These are phyloP conservation scores for Holotrichia oblita DNA, from an alignment of 1,140 invertebrate genomes.

Conservation along the genomic window DNA sequence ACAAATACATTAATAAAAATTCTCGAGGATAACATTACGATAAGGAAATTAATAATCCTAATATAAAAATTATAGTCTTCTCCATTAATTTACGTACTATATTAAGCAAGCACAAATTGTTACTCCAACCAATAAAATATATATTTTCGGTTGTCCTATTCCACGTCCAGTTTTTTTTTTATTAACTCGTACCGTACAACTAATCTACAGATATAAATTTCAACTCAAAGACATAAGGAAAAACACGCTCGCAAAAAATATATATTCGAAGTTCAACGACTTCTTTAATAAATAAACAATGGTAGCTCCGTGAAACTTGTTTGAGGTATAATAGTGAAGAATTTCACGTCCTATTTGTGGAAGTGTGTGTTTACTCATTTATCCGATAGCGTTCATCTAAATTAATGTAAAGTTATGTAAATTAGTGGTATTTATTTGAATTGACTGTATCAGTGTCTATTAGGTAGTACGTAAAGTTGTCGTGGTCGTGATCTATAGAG, in stretches of 20 bases:
- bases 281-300: conserved; percentile 4
- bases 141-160: neutral
- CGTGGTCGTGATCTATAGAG: no score
- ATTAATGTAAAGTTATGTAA: conserved; percentile 15
- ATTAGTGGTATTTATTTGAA: neutral
- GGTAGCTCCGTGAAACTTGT: neutral
- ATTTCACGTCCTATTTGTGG: conserved; percentile 12
- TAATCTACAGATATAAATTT: neutral
- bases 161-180: neutral
- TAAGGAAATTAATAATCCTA: neutral
- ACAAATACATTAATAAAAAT: no score
- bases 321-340: neutral
- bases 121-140: neutral
- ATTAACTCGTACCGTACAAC: neutral
- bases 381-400: conserved; percentile 3
- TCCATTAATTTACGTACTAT: neutral
- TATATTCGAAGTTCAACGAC: neutral
- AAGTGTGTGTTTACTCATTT: neutral
- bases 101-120: neutral
- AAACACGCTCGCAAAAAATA: neutral
- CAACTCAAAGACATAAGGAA: neutral
- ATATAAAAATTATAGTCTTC: neutral
- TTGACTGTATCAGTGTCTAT: neutral
- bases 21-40: neutral
- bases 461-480: no score